Evolutionary conservation across 2,797 vertebrate genomes (phyloP).

Genomic region (Argya squamiceps): DNA sequence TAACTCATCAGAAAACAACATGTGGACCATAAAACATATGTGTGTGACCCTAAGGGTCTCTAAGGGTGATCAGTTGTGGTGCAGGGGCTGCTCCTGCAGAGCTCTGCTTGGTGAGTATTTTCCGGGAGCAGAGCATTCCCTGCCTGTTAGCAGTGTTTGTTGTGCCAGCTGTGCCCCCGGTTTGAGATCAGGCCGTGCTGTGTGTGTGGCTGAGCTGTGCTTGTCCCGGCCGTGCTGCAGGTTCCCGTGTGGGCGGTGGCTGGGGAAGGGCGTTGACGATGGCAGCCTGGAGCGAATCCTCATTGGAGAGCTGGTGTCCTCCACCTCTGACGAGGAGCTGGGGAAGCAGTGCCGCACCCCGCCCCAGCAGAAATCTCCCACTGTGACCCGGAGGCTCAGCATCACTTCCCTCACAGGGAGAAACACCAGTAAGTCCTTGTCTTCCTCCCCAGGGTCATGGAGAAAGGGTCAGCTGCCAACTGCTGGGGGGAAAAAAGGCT

Average conservation of each 20-base stretch:
- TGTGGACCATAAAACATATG: fast-evolving
- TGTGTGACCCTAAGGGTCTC: neutral
- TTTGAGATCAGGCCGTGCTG: neutral
- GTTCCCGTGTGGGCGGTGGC: conserved; percentile 95
- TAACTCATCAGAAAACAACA: neutral
- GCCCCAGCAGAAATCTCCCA: conserved; percentile 92
- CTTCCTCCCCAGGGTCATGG: neutral
- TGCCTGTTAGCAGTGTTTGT: neutral
- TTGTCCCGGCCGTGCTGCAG: conserved; percentile 56
- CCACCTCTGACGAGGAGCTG: conserved; percentile 85
- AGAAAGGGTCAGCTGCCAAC: neutral
- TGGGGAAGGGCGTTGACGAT: conserved; percentile 94
- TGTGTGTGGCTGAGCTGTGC: neutral
- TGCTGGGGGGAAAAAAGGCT: neutral
- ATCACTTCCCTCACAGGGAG: conserved; percentile 89
- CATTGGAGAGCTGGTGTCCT: conserved; percentile 90
- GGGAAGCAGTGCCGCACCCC: conserved; percentile 90
- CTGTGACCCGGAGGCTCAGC: conserved; percentile 83
- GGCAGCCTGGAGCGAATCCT: conserved; percentile 94
- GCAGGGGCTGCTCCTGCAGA: neutral
- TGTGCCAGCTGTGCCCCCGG: neutral
- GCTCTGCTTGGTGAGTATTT: neutral
- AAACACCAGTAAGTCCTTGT: conserved; percentile 80
- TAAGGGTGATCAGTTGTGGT: neutral
- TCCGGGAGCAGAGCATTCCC: neutral